Evolutionary conservation across 2,888 invertebrate species (phyloP).

Genomic region (Antheraea assamensis): DNA sequence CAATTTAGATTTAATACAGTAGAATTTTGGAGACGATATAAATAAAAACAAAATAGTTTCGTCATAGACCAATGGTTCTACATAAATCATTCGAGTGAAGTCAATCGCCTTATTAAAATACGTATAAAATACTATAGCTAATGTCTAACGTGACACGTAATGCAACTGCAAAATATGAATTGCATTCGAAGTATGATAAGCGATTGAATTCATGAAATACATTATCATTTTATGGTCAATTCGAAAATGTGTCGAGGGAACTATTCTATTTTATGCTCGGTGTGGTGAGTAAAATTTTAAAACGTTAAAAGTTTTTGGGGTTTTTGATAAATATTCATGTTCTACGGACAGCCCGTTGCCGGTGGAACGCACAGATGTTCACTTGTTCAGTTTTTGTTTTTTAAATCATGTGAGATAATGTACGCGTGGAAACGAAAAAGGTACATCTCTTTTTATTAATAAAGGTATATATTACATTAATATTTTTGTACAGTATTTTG

Average conservation of each 20-base stretch:
- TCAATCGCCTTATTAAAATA: neutral
- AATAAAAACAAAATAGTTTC: too few species aligned
- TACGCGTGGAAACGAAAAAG: neutral
- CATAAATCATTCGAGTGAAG: neutral
- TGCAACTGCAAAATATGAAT: neutral
- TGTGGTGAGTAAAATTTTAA: neutral
- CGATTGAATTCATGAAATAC: conserved; percentile 1
- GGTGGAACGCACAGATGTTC: conserved; percentile 4
- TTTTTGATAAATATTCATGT: conserved; percentile 12
- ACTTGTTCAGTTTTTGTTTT: neutral
- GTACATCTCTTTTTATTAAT: neutral
- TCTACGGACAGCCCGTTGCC: neutral
- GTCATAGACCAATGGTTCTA: neutral
- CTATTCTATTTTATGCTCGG: too few species aligned
- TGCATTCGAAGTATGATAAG: conserved; percentile 4
- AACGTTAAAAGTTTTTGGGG: conserved; percentile 6
- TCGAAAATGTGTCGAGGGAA: neutral
- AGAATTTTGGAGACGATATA: too few species aligned
- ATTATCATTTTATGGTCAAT: conserved; percentile 4
- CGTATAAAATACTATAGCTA: neutral
- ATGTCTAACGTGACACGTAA: conserved; percentile 7
- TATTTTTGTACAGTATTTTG: too few species aligned
- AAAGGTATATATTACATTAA: neutral
- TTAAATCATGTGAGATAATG: neutral
- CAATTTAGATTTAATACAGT: too few species aligned